Evolutionary conservation across 2,888 invertebrate genomes (phyloP), one percentile per base, ranked within the genome.

Genomic region (Dynastes hyllus): DNA sequence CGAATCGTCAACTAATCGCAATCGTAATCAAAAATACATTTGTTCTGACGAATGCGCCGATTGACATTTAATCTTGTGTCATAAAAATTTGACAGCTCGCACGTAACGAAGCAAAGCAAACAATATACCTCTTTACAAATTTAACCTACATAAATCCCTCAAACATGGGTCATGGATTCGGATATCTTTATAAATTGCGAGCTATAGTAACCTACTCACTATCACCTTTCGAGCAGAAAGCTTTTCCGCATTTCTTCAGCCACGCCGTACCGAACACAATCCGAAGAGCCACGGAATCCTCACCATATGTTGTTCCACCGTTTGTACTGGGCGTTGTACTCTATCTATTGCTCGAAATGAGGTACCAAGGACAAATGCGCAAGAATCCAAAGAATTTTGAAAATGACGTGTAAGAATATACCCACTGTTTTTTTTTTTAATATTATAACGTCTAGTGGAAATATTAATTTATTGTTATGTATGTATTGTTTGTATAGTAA

Each of bases 151-250:
- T 45, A 45, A 32, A 32, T 32, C 32, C 2, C 32, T 32, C 32
- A 32, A 87, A 84, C 81, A 92, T 92, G 89, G 93, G 93, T 83
- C 91, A 92, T 86, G 90, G 91, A 79, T 97, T 96, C 87, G 97
- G 97, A 94, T 88, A 91, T 16, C 37, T 73, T n/a, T 73, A 40
- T 13, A 73, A 73, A 27, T 16, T 97, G 76, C 92, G 96, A 83
- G 95, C 97, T 27, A 91, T 97, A 80, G 93, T 97, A 78, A 93
- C 92, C 76, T 97, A 95, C 89, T 94, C 93, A 85, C 86, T 98
- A 66, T 98, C 98, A 13, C 96, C 96, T 11, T 95, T 95, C 87
- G 98, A 98, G 88, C 96, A 96, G 88, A 94, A 93, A 84, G 95
- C 96, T 0, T 97, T 95, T 86, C 95, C 94, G 82, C 96, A 96